A percentile compares a stretch with the other conserved stretches of the same genome.
phyloP scores from a whole-genome alignment of 2,113 vertebrate species.

The Puma concolor region DNA sequence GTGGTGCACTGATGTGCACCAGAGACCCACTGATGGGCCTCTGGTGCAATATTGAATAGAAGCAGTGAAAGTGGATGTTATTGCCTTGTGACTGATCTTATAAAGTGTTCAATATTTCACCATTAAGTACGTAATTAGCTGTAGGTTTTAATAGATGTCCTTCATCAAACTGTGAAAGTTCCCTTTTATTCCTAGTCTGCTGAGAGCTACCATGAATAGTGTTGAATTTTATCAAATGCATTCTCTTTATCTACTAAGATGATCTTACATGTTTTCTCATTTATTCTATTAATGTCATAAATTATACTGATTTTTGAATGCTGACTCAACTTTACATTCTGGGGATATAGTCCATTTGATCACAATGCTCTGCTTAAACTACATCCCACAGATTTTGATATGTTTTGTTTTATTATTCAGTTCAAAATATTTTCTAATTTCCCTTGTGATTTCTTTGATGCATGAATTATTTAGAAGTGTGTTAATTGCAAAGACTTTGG shows the following conservation, averaged over 20 bases:
- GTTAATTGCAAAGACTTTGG: background rate
- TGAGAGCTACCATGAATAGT: background rate
- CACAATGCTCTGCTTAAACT: background rate
- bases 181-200: background rate
- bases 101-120: background rate
- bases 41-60: background rate
- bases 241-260: background rate
- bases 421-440: conserved; percentile 35
- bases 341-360: background rate
- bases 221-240: background rate
- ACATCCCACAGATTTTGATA: background rate
- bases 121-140: background rate
- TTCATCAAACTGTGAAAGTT: background rate
- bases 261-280: background rate
- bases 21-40: background rate
- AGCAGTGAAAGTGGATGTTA: background rate
- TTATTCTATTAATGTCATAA: background rate
- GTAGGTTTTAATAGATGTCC: background rate
- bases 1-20: too few relatives aligned
- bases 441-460: background rate
- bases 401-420: background rate
- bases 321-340: background rate
- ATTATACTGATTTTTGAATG: background rate
- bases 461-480: background rate
- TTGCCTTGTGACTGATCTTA: background rate